These are phyloP conservation scores for Netelia fuscicornis DNA, from an alignment of 2,888 invertebrate genomes.

Conservation along the genomic window DNA sequence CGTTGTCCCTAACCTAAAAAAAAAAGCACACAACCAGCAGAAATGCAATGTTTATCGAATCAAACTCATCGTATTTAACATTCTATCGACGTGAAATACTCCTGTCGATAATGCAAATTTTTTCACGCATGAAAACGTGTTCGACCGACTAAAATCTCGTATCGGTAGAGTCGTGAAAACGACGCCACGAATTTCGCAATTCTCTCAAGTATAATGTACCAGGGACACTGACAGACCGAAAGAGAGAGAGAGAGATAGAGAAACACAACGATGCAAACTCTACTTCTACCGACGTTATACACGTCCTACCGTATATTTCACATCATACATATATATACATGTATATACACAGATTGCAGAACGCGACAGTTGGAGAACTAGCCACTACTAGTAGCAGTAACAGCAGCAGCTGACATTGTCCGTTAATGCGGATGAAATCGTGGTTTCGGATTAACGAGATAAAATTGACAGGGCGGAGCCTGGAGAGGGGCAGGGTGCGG, in stretches of 20 bases:
- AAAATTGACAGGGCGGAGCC: slow-evolving; percentile 77
- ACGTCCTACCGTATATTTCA: background rate
- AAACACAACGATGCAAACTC: background rate
- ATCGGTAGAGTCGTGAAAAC: too few species aligned
- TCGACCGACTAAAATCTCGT: background rate
- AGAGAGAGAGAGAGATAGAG: background rate
- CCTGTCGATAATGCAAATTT: too few species aligned
- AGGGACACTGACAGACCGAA: background rate
- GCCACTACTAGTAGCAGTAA: slow-evolving; percentile 57
- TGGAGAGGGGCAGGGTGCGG: slow-evolving; percentile 66
- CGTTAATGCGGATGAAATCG: slow-evolving; percentile 74
- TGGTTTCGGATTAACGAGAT: slow-evolving; percentile 74
- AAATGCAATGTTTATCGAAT: too few species aligned
- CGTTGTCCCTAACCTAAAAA: slow-evolving; percentile 1
- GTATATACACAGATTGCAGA: slow-evolving; percentile 5
- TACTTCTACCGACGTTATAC: background rate
- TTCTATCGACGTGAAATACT: too few species aligned
- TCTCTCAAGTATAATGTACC: background rate
- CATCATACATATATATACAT: slow-evolving; percentile 14
- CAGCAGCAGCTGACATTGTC: slow-evolving; percentile 72
- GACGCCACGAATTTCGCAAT: slow-evolving; percentile 51
- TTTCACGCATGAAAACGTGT: too few species aligned
- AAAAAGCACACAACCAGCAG: background rate
- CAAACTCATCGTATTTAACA: too few species aligned
- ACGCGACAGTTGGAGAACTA: slow-evolving; percentile 47